Percentiles rank a stretch among this genome's conserved stretches.
Evolutionary conservation across 2,888 invertebrate genomes (phyloP).

Genomic region (Euproctis similis): DNA sequence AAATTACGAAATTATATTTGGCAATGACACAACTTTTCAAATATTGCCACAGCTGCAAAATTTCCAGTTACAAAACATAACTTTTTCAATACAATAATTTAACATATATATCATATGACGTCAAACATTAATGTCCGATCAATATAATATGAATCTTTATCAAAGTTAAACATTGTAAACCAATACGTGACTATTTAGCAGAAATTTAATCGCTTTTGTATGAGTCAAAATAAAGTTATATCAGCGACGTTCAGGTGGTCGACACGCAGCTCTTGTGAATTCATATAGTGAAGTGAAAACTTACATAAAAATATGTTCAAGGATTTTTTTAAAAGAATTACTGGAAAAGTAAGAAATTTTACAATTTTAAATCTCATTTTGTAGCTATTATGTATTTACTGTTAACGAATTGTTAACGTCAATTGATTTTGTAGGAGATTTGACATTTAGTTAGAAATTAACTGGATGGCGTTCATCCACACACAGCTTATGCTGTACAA

Average conservation of each 20-base stretch:
- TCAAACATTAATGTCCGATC: slow-evolving; percentile 2
- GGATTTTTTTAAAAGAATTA: slow-evolving; percentile 14
- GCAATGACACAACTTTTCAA: background rate
- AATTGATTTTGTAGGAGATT: too few species aligned
- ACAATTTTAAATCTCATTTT: too few species aligned
- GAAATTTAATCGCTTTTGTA: slow-evolving; percentile 11
- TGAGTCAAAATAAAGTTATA: slow-evolving; percentile 9
- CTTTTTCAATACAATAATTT: background rate
- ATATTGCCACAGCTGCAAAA: background rate
- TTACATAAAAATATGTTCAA: slow-evolving; percentile 14
- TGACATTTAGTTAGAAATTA: too few species aligned
- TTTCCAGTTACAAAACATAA: background rate
- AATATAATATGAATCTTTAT: slow-evolving; percentile 8
- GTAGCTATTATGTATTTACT: too few species aligned
- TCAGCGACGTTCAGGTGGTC: slow-evolving; percentile 7
- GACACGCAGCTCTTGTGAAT: background rate
- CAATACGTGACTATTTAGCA: slow-evolving; percentile 9
- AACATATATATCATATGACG: slow-evolving; percentile 1
- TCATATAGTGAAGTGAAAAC: slow-evolving; percentile 4
- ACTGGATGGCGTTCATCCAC: too few species aligned
- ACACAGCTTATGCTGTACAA: too few species aligned
- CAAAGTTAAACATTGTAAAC: slow-evolving; percentile 4
- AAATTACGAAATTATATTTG: too few species aligned
- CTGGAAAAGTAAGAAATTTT: slow-evolving; percentile 15
- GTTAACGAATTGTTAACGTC: too few species aligned